Conservation (phyloP, 2,113 vertebrate species). For the Notechis scutatus region DNA sequence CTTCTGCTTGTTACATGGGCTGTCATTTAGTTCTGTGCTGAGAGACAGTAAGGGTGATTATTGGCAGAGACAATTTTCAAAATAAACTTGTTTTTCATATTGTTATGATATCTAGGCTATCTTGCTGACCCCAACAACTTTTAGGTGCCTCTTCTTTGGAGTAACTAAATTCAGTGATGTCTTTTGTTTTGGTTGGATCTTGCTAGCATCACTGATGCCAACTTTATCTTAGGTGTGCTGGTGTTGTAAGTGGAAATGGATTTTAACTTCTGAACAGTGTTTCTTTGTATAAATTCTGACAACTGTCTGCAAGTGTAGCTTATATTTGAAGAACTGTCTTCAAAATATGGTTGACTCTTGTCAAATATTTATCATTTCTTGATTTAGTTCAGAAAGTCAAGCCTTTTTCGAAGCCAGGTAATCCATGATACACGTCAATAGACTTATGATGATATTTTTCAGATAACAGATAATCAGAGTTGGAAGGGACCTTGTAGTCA, state of each 20-base stretch:
- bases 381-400: not conserved
- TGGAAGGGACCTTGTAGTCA: too few species aligned
- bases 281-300: conserved; percentile 11
- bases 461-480: too few species aligned
- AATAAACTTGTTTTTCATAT: not conserved
- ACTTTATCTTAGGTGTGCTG: not conserved
- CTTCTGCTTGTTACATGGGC: not conserved
- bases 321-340: not conserved
- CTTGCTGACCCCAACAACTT: not conserved
- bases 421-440: not conserved
- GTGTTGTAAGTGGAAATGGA: conserved; percentile 1
- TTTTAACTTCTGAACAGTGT: conserved; percentile 11
- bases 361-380: not conserved
- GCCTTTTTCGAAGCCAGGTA: not conserved
- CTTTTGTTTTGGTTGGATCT: conserved; percentile 22
- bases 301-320: not conserved
- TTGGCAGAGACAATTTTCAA: not conserved
- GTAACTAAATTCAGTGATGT: not conserved
- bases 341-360: not conserved
- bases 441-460: not conserved
- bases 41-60: not conserved
- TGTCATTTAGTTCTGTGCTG: not conserved
- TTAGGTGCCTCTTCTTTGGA: not conserved
- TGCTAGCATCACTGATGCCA: not conserved
- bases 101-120: not conserved